Conservation (phyloP, 2,113 vertebrate species). For the Sylvietta virens region DNA sequence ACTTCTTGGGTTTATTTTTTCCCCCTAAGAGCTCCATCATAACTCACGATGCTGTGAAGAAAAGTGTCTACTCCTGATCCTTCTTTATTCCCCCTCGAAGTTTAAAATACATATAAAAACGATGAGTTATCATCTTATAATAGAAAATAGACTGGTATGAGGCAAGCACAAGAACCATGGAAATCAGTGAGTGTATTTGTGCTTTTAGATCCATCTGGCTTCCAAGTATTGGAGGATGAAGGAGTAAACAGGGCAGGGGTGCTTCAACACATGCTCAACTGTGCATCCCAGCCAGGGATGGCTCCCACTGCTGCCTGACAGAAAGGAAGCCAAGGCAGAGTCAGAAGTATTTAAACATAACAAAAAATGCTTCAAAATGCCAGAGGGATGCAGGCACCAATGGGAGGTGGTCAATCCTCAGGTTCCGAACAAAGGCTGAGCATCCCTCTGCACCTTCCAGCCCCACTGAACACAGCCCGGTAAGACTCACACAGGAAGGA, state of each 20-base stretch:
- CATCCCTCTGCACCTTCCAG: background rate
- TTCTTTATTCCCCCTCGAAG: background rate
- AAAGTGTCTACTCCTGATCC: background rate
- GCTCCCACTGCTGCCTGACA: background rate
- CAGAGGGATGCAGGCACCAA: fast-evolving
- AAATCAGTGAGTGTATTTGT: background rate
- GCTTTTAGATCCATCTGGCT: background rate
- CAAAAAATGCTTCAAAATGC: background rate
- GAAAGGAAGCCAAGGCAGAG: background rate
- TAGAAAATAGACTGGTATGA: background rate
- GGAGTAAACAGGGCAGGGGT: background rate
- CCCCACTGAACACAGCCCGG: background rate
- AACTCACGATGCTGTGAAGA: background rate
- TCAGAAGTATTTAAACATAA: background rate
- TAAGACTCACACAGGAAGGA: background rate
- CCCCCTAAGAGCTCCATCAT: background rate
- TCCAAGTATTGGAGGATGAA: background rate
- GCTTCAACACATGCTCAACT: fast-evolving
- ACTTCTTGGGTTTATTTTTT: background rate
- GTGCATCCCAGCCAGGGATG: background rate
- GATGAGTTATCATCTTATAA: background rate
- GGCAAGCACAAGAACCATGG: background rate
- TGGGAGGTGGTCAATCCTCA: background rate
- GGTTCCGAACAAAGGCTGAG: background rate
- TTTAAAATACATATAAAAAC: background rate